Conservation (phyloP, 2,113 vertebrate genomes). For the Callionymus lyra region DNA sequence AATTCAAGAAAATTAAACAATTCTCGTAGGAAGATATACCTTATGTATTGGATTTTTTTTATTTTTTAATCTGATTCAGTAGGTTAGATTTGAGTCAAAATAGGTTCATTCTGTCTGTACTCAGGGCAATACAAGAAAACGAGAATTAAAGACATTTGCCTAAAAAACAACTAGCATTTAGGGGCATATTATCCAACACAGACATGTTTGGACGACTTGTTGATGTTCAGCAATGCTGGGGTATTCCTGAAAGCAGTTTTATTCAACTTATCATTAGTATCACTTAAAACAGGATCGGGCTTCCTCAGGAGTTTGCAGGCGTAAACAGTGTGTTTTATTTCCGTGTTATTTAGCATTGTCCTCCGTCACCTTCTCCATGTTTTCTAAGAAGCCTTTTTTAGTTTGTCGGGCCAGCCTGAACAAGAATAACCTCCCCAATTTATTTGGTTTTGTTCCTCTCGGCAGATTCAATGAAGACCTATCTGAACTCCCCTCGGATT, state of each 20-base stretch:
- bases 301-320: slow-evolving; percentile 38
- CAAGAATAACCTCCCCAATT: slow-evolving; percentile 48
- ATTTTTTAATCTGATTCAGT: too few species aligned
- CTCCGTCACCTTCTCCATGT: slow-evolving; percentile 40
- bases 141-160: slow-evolving; percentile 44
- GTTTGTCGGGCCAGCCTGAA: slow-evolving; percentile 52
- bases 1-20: too few species aligned
- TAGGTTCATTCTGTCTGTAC: too few species aligned
- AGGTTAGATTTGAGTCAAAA: too few species aligned
- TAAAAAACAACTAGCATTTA: slow-evolving; percentile 63
- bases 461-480: slow-evolving; percentile 45
- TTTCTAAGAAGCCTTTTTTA: slow-evolving; percentile 48
- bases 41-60: too few species aligned
- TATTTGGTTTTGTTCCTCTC: slow-evolving; percentile 61
- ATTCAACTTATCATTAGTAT: slow-evolving; percentile 51
- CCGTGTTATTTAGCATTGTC: slow-evolving; percentile 47
- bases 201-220: slow-evolving; percentile 46
- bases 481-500: slow-evolving; percentile 55
- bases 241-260: slow-evolving; percentile 63
- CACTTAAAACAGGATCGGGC: slow-evolving; percentile 39
- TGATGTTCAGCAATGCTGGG: slow-evolving; percentile 43
- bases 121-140: too few species aligned
- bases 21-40: too few species aligned
- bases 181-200: slow-evolving; percentile 56
- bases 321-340: slow-evolving; percentile 48